Percentiles rank a stretch among this genome's conserved stretches.
These are phyloP conservation scores for Poecilobothrus nobilitatus DNA, from an alignment of 2,888 invertebrate species.

Conservation along the genomic window DNA sequence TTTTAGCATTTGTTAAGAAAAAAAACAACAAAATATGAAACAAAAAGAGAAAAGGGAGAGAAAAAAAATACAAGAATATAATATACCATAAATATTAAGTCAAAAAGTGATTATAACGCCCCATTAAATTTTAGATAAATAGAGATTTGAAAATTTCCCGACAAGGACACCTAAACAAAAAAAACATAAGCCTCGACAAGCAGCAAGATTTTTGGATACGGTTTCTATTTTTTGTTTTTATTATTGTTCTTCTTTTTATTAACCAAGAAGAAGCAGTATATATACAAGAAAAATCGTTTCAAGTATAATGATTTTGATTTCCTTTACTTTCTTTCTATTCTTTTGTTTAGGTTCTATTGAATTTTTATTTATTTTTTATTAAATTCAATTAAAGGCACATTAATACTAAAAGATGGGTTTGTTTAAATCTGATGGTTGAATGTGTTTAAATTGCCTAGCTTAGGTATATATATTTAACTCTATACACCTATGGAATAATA, in stretches of 20 bases:
- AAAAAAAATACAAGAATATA: not conserved
- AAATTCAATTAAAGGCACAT: not conserved
- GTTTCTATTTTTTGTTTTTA: too few species aligned
- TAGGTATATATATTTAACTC: too few species aligned
- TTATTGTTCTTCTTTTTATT: too few species aligned
- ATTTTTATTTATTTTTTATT: not conserved
- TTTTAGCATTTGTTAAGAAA: not conserved
- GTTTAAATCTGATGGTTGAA: too few species aligned
- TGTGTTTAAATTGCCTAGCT: too few species aligned
- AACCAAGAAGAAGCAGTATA: too few species aligned
- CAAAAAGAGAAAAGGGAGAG: too few species aligned
- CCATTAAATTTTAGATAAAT: conserved; percentile 6
- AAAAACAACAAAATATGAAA: not conserved
- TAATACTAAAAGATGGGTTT: not conserved
- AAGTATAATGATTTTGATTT: too few species aligned
- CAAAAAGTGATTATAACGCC: conserved; percentile 6
- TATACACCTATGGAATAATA: too few species aligned
- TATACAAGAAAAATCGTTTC: too few species aligned
- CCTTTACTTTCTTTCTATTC: too few species aligned
- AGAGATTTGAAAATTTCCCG: not conserved
- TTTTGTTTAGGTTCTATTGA: too few species aligned
- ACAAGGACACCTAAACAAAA: not conserved
- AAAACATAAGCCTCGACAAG: not conserved
- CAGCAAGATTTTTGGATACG: not conserved
- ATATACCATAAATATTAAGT: not conserved